A percentile compares a stretch with the other conserved stretches of the same genome.
phyloP scores from a whole-genome alignment of 2,797 vertebrate genomes.

The Choloepus didactylus region DNA sequence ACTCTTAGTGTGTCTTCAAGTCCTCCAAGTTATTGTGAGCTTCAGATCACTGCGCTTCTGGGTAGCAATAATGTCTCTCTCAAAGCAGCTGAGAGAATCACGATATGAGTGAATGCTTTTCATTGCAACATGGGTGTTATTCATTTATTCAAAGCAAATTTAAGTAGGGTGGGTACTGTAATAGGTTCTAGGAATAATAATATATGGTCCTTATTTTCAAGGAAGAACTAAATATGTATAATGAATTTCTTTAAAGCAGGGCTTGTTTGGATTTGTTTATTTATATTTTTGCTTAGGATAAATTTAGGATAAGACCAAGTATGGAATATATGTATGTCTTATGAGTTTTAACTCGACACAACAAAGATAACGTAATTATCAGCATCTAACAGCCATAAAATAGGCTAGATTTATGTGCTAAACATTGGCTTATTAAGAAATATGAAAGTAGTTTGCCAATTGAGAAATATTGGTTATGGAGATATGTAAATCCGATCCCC shows the following conservation, averaged over 20 bases:
- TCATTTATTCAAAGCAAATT: conserved; percentile 8
- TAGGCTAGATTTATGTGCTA: background rate
- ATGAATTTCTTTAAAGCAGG: background rate
- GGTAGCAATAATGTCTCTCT: background rate
- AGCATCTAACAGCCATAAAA: background rate
- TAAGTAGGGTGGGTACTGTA: background rate
- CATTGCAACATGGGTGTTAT: background rate
- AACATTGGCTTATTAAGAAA: background rate
- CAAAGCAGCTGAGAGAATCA: background rate
- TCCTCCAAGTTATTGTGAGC: background rate
- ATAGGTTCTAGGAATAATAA: background rate
- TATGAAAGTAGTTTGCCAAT: background rate
- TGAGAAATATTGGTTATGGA: background rate
- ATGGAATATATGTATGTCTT: background rate
- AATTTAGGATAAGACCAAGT: background rate
- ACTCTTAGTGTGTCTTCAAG: conserved; percentile 27
- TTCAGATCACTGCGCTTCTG: background rate
- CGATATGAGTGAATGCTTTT: background rate
- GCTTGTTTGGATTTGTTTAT: background rate
- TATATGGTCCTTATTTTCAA: background rate
- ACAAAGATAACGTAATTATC: background rate
- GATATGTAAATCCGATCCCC: background rate
- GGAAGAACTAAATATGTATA: background rate
- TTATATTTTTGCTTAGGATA: conserved; percentile 23
- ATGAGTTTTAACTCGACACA: conserved; percentile 47